These are phyloP conservation scores for Morpho helenor DNA, from an alignment of 2,888 invertebrate genomes.

Conservation along the genomic window DNA sequence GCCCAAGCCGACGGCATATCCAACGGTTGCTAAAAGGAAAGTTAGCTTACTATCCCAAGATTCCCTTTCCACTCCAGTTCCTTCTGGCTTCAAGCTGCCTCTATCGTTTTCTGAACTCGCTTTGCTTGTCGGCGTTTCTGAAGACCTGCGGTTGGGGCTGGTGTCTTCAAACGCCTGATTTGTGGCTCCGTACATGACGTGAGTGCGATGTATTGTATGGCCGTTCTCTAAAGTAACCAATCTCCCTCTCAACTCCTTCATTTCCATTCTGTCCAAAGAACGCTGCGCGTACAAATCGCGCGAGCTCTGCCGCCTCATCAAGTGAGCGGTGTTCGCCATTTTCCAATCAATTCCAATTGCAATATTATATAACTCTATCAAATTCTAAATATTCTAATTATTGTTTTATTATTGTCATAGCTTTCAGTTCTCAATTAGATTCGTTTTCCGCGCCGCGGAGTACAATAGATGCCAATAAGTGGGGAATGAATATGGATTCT, in stretches of 20 bases:
- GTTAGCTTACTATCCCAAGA: constrained; percentile 97
- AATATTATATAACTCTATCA: constrained; percentile 27
- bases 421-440: constrained; percentile 36
- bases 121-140: constrained; percentile 78
- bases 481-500: constrained; percentile 41
- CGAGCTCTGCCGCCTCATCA: constrained; percentile 93
- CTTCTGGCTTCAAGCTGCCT: constrained; percentile 83
- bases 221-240: constrained; percentile 87
- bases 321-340: constrained; percentile 95
- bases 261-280: constrained; percentile 90
- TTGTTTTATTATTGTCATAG: constrained; percentile 24
- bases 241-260: constrained; percentile 91
- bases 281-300: constrained; percentile 89
- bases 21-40: constrained; percentile 94
- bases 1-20: constrained; percentile 95
- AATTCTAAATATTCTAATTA: constrained; percentile 28
- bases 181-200: constrained; percentile 89
- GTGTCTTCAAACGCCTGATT: constrained; percentile 87
- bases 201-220: constrained; percentile 60
- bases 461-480: constrained; percentile 54
- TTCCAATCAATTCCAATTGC: constrained; percentile 31
- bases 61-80: constrained; percentile 87
- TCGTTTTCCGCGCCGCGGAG: constrained; percentile 64
- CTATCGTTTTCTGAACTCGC: constrained; percentile 82
- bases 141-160: constrained; percentile 61